These are phyloP conservation scores for Trichoplusia ni DNA, from an alignment of 1,140 invertebrate genomes.

Conservation along the genomic window DNA sequence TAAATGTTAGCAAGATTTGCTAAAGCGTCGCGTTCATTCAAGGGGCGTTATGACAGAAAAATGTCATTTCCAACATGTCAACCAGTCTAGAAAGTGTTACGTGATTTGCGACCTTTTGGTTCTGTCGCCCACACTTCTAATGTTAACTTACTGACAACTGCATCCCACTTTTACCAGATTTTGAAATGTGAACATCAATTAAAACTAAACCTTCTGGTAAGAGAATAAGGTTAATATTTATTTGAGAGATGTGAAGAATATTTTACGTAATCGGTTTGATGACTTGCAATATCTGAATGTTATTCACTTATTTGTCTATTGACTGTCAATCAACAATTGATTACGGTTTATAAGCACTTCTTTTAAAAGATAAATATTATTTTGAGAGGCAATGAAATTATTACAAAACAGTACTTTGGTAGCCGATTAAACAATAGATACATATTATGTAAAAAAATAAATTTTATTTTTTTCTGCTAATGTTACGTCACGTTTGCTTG, in stretches of 20 bases:
- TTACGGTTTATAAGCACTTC: not conserved
- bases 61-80: constrained; percentile 37
- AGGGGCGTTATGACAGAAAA: too few species aligned
- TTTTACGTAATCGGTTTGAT: constrained; percentile 58
- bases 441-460: too few species aligned
- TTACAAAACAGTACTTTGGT: too few species aligned
- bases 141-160: constrained; percentile 22
- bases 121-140: constrained; percentile 53
- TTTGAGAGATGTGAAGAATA: constrained; percentile 11
- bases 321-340: not conserved
- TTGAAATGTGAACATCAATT: not conserved
- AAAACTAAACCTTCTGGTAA: not conserved
- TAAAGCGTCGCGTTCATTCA: too few species aligned
- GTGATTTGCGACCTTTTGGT: constrained; percentile 58
- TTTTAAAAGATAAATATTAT: too few species aligned
- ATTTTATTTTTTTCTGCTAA: too few species aligned
- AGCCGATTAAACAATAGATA: too few species aligned
- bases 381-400: too few species aligned
- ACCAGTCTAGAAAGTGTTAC: constrained; percentile 56
- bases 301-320: not conserved
- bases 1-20: too few species aligned
- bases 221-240: not conserved
- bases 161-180: constrained; percentile 43
- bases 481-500: too few species aligned
- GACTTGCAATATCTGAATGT: constrained; percentile 20